A percentile compares a stretch with the other conserved stretches of the same genome.
These are phyloP conservation scores for Apodemus agrarius DNA, from an alignment of 2,797 vertebrate genomes.

Conservation along the genomic window DNA sequence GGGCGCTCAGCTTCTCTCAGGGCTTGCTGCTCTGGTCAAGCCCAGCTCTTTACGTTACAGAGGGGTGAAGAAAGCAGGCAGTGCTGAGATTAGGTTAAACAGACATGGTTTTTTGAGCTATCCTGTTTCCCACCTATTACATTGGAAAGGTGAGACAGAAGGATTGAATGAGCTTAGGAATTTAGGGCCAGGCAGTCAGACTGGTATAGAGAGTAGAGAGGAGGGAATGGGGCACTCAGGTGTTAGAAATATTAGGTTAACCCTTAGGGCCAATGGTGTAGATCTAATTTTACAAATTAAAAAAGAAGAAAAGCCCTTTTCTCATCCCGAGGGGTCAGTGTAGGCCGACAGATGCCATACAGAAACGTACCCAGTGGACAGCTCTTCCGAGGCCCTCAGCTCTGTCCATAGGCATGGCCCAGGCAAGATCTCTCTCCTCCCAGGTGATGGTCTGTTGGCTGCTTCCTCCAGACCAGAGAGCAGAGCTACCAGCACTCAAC, in stretches of 20 bases:
- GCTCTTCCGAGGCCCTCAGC: slow-evolving; percentile 19
- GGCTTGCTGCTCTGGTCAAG: slow-evolving; percentile 49
- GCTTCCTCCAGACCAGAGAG: slow-evolving; percentile 17
- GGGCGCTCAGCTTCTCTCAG: slow-evolving; percentile 23
- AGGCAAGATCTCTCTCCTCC: not conserved
- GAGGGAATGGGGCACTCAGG: not conserved
- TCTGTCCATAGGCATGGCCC: not conserved
- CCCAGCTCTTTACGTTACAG: slow-evolving; percentile 45
- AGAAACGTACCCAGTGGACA: slow-evolving; percentile 8
- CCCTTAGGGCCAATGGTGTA: slow-evolving; percentile 29
- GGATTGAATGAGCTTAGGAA: not conserved
- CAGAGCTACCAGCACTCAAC: not conserved
- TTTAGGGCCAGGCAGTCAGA: not conserved
- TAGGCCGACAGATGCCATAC: not conserved
- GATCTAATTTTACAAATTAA: slow-evolving; percentile 32
- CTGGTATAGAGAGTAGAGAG: not conserved
- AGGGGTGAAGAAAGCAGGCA: slow-evolving; percentile 21
- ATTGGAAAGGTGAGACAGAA: not conserved
- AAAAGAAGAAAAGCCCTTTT: slow-evolving; percentile 40
- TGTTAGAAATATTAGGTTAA: slow-evolving; percentile 52
- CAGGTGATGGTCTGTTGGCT: not conserved
- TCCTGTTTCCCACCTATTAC: not conserved
- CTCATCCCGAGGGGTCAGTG: not conserved
- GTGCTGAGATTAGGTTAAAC: slow-evolving; percentile 28
- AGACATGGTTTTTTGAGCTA: not conserved